Evolutionary conservation across 2,888 invertebrate species (phyloP).

Genomic region (Andrena hattorfiana): DNA sequence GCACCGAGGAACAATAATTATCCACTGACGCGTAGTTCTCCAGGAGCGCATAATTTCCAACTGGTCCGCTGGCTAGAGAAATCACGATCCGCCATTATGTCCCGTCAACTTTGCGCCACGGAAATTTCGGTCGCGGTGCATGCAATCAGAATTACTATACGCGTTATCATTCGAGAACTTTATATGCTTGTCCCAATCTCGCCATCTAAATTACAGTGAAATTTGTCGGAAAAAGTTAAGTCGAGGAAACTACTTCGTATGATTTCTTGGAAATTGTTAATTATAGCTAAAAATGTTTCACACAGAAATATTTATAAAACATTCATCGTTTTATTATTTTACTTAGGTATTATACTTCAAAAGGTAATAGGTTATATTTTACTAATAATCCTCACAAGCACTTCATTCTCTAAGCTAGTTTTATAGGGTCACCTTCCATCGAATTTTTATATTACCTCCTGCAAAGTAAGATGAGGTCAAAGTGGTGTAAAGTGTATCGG

Average conservation of each 20-base stretch:
- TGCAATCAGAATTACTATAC: background rate
- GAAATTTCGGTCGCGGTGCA: constrained; percentile 16
- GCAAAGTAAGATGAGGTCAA: too few relatives aligned
- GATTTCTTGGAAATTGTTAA: background rate
- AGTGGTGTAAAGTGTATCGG: too few relatives aligned
- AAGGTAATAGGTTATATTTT: too few relatives aligned
- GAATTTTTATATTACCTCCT: too few relatives aligned
- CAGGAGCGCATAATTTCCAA: constrained; percentile 33
- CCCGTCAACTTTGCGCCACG: background rate
- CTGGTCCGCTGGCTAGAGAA: background rate
- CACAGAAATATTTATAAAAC: too few relatives aligned
- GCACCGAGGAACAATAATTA: constrained; percentile 47
- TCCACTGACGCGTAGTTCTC: constrained; percentile 23
- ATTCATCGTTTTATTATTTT: too few relatives aligned
- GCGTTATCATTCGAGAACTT: constrained; percentile 17
- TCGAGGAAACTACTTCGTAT: too few relatives aligned
- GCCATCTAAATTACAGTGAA: constrained; percentile 12
- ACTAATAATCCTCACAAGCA: too few relatives aligned
- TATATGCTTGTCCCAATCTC: background rate
- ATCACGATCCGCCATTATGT: constrained; percentile 12
- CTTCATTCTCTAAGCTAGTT: too few relatives aligned
- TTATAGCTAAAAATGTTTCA: background rate
- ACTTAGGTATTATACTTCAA: too few relatives aligned
- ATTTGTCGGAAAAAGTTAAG: background rate
- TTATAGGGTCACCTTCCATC: too few relatives aligned